Evolutionary conservation across 2,888 invertebrate species (phyloP).

Genomic region (Xestia ashworthii): DNA sequence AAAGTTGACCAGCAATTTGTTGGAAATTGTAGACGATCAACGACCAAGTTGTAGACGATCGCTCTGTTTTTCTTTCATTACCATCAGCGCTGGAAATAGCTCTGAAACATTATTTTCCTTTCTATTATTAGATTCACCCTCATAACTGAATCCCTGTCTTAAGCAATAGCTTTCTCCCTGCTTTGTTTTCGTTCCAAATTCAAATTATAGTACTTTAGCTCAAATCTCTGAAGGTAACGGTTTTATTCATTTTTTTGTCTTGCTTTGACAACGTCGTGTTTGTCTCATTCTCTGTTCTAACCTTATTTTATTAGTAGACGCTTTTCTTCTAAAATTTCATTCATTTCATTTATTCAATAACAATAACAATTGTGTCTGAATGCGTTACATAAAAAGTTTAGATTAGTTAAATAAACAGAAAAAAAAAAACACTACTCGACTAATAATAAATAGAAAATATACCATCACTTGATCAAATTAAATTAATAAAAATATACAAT

Average conservation of each 20-base stretch:
- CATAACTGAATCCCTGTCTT: conserved; percentile 37
- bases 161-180: conserved; percentile 19
- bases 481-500: too few relatives aligned
- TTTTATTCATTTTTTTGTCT: conserved; percentile 19
- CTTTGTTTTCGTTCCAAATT: conserved; percentile 44
- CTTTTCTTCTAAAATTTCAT: conserved; percentile 2
- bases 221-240: conserved; percentile 26
- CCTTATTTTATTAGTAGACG: not conserved
- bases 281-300: conserved; percentile 2
- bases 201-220: conserved; percentile 31
- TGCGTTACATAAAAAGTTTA: too few relatives aligned
- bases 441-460: too few relatives aligned
- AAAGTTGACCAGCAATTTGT: not conserved
- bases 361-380: too few relatives aligned
- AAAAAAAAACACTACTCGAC: too few relatives aligned
- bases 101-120: conserved; percentile 35
- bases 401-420: too few relatives aligned
- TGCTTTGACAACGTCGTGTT: conserved; percentile 10
- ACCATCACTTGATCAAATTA: too few relatives aligned
- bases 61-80: conserved; percentile 29
- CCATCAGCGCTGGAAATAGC: conserved; percentile 8
- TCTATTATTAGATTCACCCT: conserved; percentile 48
- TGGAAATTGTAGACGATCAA: too few relatives aligned
- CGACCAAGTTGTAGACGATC: conserved; percentile 1
- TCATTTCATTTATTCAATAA: too few relatives aligned